Evolutionary conservation across 2,888 invertebrate species (phyloP).

Genomic region (Ophioninae sp.): DNA sequence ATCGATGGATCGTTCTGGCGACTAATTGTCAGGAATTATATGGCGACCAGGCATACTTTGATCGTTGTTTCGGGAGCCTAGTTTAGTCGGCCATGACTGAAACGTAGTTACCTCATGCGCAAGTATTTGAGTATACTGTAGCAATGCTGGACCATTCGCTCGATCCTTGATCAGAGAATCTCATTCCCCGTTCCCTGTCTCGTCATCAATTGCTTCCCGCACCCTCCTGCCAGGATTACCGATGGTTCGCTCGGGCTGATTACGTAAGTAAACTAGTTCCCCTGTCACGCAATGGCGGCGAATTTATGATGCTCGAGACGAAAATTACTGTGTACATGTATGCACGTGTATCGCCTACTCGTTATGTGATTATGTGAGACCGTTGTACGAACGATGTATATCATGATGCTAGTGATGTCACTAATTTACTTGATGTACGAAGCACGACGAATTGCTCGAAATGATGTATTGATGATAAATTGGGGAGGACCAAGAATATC

Average conservation of each 20-base stretch:
- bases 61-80: constrained; percentile 63
- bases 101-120: constrained; percentile 19
- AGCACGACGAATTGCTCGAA: neutral
- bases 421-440: neutral
- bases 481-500: neutral
- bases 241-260: constrained; percentile 59
- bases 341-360: neutral
- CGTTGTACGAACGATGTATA: constrained; percentile 1
- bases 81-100: constrained; percentile 41
- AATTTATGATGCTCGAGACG: constrained; percentile 58
- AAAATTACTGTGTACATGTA: constrained; percentile 22
- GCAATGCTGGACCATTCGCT: constrained; percentile 36
- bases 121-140: constrained; percentile 45
- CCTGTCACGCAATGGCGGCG: constrained; percentile 31
- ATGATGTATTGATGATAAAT: neutral
- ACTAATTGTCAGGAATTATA: constrained; percentile 73
- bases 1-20: constrained; percentile 65
- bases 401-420: constrained; percentile 20
- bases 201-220: constrained; percentile 15
- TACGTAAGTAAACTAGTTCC: constrained; percentile 57
- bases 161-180: constrained; percentile 60
- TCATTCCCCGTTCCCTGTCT: constrained; percentile 55
- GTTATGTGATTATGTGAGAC: constrained; percentile 11
- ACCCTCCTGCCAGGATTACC: constrained; percentile 22
- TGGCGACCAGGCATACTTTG: constrained; percentile 61